phyloP scores from a whole-genome alignment of 2,113 vertebrate genomes.

The Cynopterus brachyotis region DNA sequence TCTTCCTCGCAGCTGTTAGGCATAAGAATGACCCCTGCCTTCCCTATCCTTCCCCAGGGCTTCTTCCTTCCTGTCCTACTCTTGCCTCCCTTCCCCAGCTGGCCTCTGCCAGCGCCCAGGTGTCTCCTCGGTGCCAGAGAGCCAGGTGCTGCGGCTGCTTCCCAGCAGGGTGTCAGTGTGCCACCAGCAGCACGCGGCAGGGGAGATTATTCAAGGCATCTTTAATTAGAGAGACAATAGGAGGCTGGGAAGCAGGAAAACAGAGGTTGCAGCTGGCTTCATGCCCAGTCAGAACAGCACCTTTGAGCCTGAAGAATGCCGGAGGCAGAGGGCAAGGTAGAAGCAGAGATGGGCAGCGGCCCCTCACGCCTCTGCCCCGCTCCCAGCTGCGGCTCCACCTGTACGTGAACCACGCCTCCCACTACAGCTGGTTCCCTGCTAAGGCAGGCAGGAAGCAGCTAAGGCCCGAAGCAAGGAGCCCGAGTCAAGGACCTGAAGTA shows the following conservation, averaged over 20 bases:
- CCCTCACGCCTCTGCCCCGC: fast-evolving
- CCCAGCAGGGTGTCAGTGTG: fast-evolving
- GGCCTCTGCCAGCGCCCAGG: background rate
- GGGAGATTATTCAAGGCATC: background rate
- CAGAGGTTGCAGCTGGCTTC: background rate
- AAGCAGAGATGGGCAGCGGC: background rate
- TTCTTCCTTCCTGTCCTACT: no score
- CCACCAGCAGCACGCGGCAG: background rate
- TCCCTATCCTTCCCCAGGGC: background rate
- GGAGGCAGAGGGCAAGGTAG: background rate
- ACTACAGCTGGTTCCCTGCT: background rate
- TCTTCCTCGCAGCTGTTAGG: background rate
- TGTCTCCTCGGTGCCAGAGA: background rate
- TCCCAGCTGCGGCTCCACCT: fast-evolving
- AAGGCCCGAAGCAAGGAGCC: background rate
- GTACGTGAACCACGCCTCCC: fast-evolving
- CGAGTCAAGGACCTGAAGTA: background rate
- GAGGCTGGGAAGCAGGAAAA: constrained; percentile 21
- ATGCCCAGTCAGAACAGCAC: background rate
- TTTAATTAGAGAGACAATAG: constrained; percentile 59
- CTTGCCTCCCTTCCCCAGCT: background rate
- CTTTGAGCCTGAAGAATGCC: background rate
- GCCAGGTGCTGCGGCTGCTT: background rate
- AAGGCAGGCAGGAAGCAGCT: background rate
- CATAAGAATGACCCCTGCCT: no score